Evolutionary conservation across 1,140 invertebrate species (phyloP).

Genomic region (Eciton burchellii): DNA sequence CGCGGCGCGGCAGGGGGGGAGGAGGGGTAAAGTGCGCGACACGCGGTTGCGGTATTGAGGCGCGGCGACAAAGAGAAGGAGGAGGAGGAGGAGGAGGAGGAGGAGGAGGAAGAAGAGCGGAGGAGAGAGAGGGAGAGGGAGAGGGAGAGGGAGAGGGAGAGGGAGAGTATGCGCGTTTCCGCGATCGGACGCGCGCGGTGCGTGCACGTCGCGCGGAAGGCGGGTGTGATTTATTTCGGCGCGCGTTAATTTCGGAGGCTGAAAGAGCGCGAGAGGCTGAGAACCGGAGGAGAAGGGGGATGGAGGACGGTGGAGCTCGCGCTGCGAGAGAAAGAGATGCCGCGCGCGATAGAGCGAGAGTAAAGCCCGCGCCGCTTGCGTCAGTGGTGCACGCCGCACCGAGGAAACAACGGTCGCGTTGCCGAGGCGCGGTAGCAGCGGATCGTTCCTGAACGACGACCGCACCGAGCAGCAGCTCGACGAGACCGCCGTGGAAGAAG

Average conservation of each 20-base stretch:
- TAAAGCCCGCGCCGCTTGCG: constrained; percentile 50
- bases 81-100: neutral
- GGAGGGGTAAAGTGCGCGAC: no score
- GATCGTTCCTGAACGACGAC: neutral
- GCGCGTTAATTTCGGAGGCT: constrained; percentile 29
- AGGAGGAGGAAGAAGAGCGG: neutral
- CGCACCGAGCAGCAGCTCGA: neutral
- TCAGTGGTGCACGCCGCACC: constrained; percentile 45
- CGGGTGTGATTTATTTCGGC: constrained; percentile 46
- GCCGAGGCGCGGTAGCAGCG: neutral
- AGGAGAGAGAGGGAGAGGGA: neutral
- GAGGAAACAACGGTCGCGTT: constrained; percentile 25
- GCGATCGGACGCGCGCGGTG: neutral
- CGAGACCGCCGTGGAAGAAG: neutral
- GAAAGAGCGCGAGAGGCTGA: neutral
- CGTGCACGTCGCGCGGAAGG: constrained; percentile 13
- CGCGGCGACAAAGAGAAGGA: neutral
- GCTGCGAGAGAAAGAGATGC: constrained; percentile 36
- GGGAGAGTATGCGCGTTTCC: no score
- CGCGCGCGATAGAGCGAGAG: constrained; percentile 50
- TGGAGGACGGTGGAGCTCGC: constrained; percentile 30
- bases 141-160: neutral
- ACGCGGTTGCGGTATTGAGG: no score
- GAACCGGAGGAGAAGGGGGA: neutral
- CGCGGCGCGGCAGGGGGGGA: neutral